Conservation (phyloP, 2,113 vertebrate species). For the Forbesichthys agassizii region DNA sequence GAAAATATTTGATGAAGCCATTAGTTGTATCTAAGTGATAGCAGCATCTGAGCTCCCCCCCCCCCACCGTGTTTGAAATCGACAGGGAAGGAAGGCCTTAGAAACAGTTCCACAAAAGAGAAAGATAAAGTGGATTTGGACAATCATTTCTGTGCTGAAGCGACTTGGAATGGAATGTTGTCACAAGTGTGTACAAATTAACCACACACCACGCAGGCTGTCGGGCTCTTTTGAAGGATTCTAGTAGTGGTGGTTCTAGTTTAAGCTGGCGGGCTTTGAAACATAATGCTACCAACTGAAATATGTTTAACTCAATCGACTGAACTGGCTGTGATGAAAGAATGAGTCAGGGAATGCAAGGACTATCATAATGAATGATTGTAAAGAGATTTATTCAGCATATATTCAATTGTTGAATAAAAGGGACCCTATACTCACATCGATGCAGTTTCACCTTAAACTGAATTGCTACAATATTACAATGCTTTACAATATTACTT, state of each 20-base stretch:
- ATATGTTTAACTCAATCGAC: no score
- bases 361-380: constrained; percentile 1
- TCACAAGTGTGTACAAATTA: constrained; percentile 55
- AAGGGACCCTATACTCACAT: no score
- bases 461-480: no score
- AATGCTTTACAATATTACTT: no score
- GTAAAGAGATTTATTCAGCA: constrained; percentile 7
- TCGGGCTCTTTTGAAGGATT: constrained; percentile 39
- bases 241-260: constrained; percentile 48
- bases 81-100: constrained; percentile 25
- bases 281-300: no score
- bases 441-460: no score
- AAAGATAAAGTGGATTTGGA: constrained; percentile 54
- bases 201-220: constrained; percentile 50
- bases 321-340: constrained; percentile 32
- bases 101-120: constrained; percentile 49
- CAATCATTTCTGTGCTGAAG: constrained; percentile 32
- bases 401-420: background rate
- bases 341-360: constrained; percentile 12
- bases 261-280: constrained; percentile 27
- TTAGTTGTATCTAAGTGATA: constrained; percentile 17
- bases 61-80: background rate
- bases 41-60: constrained; percentile 35
- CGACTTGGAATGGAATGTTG: constrained; percentile 19
- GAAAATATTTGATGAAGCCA: constrained; percentile 17